A percentile compares a stretch with the other conserved stretches of the same genome.
Evolutionary conservation across 2,888 invertebrate genomes (phyloP).

Genomic region (Oligia latruncula): DNA sequence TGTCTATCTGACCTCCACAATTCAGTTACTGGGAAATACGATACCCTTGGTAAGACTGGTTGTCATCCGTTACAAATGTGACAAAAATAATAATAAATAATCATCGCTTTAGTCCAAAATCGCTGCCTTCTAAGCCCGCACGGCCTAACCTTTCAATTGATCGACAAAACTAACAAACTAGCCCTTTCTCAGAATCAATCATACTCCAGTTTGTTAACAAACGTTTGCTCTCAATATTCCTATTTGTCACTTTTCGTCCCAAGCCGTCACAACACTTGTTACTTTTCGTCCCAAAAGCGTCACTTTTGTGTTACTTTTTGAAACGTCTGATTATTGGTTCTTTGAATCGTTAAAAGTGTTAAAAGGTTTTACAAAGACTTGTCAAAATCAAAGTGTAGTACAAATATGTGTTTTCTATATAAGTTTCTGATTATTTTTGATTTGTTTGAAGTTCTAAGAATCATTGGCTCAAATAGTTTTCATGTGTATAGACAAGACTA

Average conservation of each 20-base stretch:
- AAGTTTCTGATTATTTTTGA: background rate
- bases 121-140: conserved; percentile 39
- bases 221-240: conserved; percentile 44
- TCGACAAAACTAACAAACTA: conserved; percentile 55
- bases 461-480: background rate
- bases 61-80: no score
- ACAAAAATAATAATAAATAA: no score
- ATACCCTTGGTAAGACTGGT: background rate
- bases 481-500: background rate
- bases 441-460: conserved; percentile 12
- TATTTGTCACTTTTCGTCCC: conserved; percentile 45
- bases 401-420: conserved; percentile 34
- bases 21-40: background rate
- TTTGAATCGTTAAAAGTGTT: conserved; percentile 35
- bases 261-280: conserved; percentile 22
- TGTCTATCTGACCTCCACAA: background rate
- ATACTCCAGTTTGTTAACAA: conserved; percentile 42
- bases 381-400: conserved; percentile 23
- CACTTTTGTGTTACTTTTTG: conserved; percentile 37
- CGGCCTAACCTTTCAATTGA: conserved; percentile 61
- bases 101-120: background rate
- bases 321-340: conserved; percentile 23
- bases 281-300: conserved; percentile 31
- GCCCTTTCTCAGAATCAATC: conserved; percentile 69
- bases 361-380: conserved; percentile 37